Percentiles rank a stretch among this genome's conserved stretches.
These are phyloP conservation scores for Porites cylindrica DNA, from an alignment of 92 coral and sea anemone genomes.

Conservation along the genomic window DNA sequence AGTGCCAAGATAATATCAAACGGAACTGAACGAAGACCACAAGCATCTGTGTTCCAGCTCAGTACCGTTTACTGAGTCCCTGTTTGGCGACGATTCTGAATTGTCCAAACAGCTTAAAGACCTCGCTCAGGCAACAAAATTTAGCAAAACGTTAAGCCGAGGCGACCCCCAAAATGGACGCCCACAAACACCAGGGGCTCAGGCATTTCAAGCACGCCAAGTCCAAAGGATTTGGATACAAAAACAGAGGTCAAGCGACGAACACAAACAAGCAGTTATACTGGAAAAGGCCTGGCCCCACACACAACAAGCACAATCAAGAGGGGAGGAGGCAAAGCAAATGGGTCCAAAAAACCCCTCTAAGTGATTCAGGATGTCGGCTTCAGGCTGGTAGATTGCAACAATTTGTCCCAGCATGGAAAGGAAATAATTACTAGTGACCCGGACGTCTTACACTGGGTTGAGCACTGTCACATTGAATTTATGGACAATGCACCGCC, in stretches of 20 bases:
- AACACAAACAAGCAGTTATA: neutral
- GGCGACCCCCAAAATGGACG: neutral
- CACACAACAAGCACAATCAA: constrained; percentile 8
- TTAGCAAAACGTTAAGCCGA: too few species aligned
- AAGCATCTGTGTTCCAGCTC: constrained; percentile 63
- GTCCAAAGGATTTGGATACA: constrained; percentile 14
- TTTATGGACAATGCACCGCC: constrained; percentile 13
- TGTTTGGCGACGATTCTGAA: constrained; percentile 65
- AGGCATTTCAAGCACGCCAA: neutral
- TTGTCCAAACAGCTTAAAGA: constrained; percentile 67
- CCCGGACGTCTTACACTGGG: constrained; percentile 55
- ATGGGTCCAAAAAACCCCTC: constrained; percentile 58
- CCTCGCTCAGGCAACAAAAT: constrained; percentile 60
- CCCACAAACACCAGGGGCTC: too few species aligned
- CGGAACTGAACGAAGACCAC: constrained; percentile 56
- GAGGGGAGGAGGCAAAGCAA: constrained; percentile 39
- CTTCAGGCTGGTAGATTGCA: constrained; percentile 65
- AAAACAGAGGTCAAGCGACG: neutral
- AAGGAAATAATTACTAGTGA: constrained; percentile 60
- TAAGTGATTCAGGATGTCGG: constrained; percentile 15
- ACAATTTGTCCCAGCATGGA: constrained; percentile 66
- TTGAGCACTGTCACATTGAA: constrained; percentile 55
- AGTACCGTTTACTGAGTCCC: constrained; percentile 50
- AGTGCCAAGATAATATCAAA: constrained; percentile 53
- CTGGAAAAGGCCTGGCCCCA: constrained; percentile 30